Conservation (phyloP, 2,888 invertebrate genomes). For the Prostheceraeus crozeri region DNA sequence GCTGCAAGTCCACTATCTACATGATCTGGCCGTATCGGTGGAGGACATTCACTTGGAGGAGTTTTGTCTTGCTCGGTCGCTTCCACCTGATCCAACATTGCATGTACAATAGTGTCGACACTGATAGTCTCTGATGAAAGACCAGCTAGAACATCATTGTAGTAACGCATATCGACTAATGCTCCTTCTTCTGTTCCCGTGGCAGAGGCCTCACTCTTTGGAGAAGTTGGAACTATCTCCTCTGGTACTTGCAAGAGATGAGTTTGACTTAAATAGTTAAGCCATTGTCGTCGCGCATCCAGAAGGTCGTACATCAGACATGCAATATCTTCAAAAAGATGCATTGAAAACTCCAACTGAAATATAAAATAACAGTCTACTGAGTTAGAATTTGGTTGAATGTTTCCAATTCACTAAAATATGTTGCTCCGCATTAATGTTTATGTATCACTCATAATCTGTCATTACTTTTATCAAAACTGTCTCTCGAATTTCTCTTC, state of each 20-base stretch:
- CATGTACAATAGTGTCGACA: slow-evolving; percentile 51
- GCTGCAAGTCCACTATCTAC: slow-evolving; percentile 46
- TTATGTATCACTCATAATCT: too few species aligned
- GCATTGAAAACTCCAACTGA: slow-evolving; percentile 47
- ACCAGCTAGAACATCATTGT: slow-evolving; percentile 53
- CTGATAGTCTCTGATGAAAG: slow-evolving; percentile 54
- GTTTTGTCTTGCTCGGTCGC: slow-evolving; percentile 49
- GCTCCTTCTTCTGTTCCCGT: slow-evolving; percentile 11
- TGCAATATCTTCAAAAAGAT: slow-evolving; percentile 54
- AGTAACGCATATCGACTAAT: slow-evolving; percentile 51
- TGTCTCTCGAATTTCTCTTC: too few species aligned
- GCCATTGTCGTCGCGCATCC: slow-evolving; percentile 51
- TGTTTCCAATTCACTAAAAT: too few species aligned
- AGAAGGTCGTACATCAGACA: slow-evolving; percentile 52
- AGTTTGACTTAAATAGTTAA: slow-evolving; percentile 51
- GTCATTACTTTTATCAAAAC: too few species aligned
- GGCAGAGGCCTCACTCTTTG: neutral
- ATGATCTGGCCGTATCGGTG: slow-evolving; percentile 47
- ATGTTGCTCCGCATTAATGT: too few species aligned
- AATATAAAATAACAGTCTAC: slow-evolving; percentile 33
- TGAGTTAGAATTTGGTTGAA: too few species aligned
- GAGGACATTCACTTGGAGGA: slow-evolving; percentile 50
- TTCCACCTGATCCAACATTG: slow-evolving; percentile 55
- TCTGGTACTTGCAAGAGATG: slow-evolving; percentile 48
- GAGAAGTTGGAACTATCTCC: slow-evolving; percentile 37